phyloP scores from a whole-genome alignment of 1,140 invertebrate genomes.

The Elysia chlorotica region DNA sequence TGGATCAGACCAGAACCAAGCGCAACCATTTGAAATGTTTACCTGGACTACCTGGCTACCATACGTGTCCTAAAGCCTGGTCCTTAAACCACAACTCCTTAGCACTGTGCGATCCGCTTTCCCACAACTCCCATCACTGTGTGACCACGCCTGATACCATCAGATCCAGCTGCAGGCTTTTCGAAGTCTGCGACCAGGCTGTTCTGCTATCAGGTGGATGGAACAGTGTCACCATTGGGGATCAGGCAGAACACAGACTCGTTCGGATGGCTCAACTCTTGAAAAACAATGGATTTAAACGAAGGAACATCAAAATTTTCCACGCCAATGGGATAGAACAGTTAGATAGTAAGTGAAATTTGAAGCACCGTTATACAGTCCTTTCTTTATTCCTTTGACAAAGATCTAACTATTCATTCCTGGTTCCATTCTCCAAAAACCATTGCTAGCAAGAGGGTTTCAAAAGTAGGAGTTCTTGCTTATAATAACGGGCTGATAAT shows the following conservation, averaged over 20 bases:
- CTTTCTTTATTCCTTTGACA: no score
- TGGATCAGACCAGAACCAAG: neutral
- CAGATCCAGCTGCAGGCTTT: slow-evolving; percentile 62
- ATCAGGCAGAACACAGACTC: slow-evolving; percentile 57
- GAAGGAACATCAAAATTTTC: slow-evolving; percentile 66
- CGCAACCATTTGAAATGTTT: slow-evolving; percentile 54
- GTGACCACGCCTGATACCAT: slow-evolving; percentile 62
- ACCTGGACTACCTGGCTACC: slow-evolving; percentile 58
- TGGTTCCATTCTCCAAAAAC: no score
- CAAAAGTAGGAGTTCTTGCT: no score
- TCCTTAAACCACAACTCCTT: slow-evolving; percentile 57
- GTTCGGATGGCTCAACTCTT: slow-evolving; percentile 62
- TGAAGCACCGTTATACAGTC: no score
- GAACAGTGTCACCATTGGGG: slow-evolving; percentile 63
- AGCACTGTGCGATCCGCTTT: slow-evolving; percentile 64
- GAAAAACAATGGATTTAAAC: slow-evolving; percentile 62
- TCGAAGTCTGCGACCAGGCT: slow-evolving; percentile 67
- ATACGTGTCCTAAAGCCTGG: slow-evolving; percentile 60
- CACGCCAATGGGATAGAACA: slow-evolving; percentile 64
- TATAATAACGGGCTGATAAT: no score
- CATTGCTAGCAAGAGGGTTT: no score
- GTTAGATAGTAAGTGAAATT: slow-evolving; percentile 46
- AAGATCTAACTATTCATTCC: no score
- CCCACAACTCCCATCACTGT: slow-evolving; percentile 63
- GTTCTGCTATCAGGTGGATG: slow-evolving; percentile 67